Evolutionary conservation across 2,113 vertebrate species (phyloP), one percentile per base, ranked within the genome.

Genomic region (Chionodraco myersi): DNA sequence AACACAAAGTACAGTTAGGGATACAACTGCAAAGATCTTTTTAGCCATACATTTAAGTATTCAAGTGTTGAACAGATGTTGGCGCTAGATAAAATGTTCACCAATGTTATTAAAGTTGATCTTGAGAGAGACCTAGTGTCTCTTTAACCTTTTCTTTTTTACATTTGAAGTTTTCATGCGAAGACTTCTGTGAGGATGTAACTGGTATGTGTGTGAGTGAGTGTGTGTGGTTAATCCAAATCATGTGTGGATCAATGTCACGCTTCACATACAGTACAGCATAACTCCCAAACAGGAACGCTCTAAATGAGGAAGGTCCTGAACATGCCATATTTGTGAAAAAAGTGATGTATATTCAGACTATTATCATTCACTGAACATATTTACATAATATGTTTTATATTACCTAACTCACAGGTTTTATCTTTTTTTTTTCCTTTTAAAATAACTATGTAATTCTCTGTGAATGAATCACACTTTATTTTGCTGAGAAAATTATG

Each of bases 181-280:
- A 69, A 76, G 63, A 68, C 23, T 6, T 72, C 12, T n/a, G 6
- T 66, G 30, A 36, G 44, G 44, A 70, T 70, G 10, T 26, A 18
- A 13, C 16, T 51, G 41, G 66, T 56, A 52, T 60, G 62, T 49
- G 63, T 52, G 41, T 44, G 51, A 41, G 41, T 44, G 51, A 41
- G 53, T 23, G 58, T 23, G 67, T 41, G 53, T 72, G 52, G n/a
- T 68, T 23, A 61, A 68, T 76, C 75, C 26, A 16, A 79, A 65
- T 82, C 84, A 89, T 74, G 84, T 76, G 75, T 21, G 21, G 21
- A 21, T 21, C 21, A 58, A 14, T 23, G 16, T 78, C n/a, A 59
- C 14, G 63, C 65, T 57, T 62, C 45, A 68, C 53, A 41, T 1
- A 11, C 14, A 56, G 41, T 51, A 9, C 21, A 2, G n/a, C 57